These are phyloP conservation scores for Cyphomyrus plagiostoma DNA, from an alignment of 2,113 vertebrate genomes.

Conservation along the genomic window DNA sequence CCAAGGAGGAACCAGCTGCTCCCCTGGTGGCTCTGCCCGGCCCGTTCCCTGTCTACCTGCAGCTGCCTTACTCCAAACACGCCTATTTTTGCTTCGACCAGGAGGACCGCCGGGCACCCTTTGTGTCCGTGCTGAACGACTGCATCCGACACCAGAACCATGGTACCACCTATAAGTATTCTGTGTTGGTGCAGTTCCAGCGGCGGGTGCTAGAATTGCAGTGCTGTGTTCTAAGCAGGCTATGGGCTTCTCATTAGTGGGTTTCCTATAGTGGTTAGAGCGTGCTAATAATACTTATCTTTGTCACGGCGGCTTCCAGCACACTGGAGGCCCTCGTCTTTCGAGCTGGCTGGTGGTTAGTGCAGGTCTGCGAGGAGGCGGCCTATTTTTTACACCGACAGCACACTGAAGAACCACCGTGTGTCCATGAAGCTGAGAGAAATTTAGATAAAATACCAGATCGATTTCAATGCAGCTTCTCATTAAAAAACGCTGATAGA, in stretches of 20 bases:
- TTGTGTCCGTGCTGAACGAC: constrained; percentile 65
- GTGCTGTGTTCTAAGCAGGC: not conserved
- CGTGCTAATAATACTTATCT: constrained; percentile 55
- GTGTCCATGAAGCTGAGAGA: not conserved
- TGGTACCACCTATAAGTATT: constrained; percentile 49
- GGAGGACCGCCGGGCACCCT: constrained; percentile 53
- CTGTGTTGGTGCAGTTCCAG: not conserved
- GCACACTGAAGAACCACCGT: not conserved
- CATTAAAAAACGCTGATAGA: not conserved
- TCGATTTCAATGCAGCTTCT: not conserved
- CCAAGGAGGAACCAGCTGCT: constrained; percentile 64
- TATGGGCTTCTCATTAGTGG: constrained; percentile 7
- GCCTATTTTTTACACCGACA: not conserved
- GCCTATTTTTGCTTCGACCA: constrained; percentile 71
- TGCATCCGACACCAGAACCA: constrained; percentile 75
- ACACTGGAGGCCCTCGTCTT: constrained; percentile 46
- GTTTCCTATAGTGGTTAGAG: constrained; percentile 35
- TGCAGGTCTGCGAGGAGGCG: not conserved
- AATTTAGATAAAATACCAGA: not conserved
- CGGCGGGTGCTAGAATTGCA: not conserved
- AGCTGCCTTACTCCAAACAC: constrained; percentile 69
- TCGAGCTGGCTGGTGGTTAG: constrained; percentile 53
- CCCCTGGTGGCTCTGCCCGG: constrained; percentile 57
- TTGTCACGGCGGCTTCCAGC: constrained; percentile 60
- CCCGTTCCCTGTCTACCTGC: constrained; percentile 72